Evolutionary conservation across 1,140 invertebrate species (phyloP), one percentile per base, ranked within the genome.

Genomic region (Neodiprion lecontei): DNA sequence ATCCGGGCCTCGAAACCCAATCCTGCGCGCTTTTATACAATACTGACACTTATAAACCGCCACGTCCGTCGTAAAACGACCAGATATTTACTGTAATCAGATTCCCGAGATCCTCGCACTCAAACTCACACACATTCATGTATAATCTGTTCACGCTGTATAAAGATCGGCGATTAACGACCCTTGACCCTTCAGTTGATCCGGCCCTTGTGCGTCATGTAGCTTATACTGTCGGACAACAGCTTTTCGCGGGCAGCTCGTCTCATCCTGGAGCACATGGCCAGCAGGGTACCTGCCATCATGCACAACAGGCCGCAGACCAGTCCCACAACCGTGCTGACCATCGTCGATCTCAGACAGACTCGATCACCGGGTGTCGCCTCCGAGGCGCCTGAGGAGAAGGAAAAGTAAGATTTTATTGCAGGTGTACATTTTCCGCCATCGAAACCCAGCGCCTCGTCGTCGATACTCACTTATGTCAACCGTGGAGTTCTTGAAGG

Each of bases 331-430:
- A 96, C 87, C 0, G 94, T 93, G 23, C 94, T 94, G 70, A 96
- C 90, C 12, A 94, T 91, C 50, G 93, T 93, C 7, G 93, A 94
- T 85, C 92, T 92, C 76, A 96, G 87, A 79, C 95, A 96, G 0
- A 95, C 93, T 81, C 91, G 91, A 74, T 91, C 88, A 28, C 79
- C 76, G 69, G 79, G n/a, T 11, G 10, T 53, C 10, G 50, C 81
- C 7, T 86, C 83, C 70, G 81, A 89, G 0, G 90, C 86, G 78
- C 90, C 90, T 71, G 79, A 53, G 28, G 82, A 74, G 21, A 82
- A 88, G 89, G 85, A 71, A 21, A 77, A 83, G 69, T 1, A 21
- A 21, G 17, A 21, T 21, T 7, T 69, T 28, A 17, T 28, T 14
- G 8, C 11, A 49, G 11, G 14, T 9, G 9, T 23, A 14, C n/a